Evolutionary conservation across 2,797 vertebrate species (phyloP).

Genomic region (Lateolabrax maculatus): DNA sequence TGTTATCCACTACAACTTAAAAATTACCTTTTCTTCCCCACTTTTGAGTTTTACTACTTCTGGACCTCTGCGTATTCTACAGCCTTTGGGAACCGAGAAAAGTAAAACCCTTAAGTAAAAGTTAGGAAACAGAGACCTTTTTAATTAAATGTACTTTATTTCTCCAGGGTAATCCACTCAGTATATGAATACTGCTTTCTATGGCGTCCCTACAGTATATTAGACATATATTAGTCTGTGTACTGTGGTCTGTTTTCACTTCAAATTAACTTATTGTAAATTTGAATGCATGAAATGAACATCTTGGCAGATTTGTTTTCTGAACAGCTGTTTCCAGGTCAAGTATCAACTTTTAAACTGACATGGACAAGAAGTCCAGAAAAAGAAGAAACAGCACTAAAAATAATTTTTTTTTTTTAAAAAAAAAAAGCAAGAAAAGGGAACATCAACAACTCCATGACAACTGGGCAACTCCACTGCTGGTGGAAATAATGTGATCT

Average conservation of each 20-base stretch:
- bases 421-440: not conserved
- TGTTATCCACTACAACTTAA: not conserved
- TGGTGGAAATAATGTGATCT: not conserved
- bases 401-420: too few species aligned
- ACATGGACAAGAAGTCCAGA: not conserved
- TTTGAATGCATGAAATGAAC: not conserved
- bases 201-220: not conserved
- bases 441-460: not conserved
- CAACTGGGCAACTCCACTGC: too few species aligned
- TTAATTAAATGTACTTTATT: not conserved
- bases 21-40: not conserved
- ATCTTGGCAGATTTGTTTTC: fast-evolving
- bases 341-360: not conserved
- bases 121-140: not conserved
- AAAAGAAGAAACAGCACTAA: too few species aligned
- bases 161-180: not conserved
- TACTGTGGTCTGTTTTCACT: not conserved
- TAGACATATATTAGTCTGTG: not conserved
- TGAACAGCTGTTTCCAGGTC: not conserved
- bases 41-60: not conserved
- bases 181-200: not conserved
- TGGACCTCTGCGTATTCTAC: not conserved
- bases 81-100: not conserved
- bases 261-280: not conserved
- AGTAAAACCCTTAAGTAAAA: not conserved